Evolutionary conservation across 2,113 vertebrate genomes (phyloP).

Genomic region (Sorex araneus): DNA sequence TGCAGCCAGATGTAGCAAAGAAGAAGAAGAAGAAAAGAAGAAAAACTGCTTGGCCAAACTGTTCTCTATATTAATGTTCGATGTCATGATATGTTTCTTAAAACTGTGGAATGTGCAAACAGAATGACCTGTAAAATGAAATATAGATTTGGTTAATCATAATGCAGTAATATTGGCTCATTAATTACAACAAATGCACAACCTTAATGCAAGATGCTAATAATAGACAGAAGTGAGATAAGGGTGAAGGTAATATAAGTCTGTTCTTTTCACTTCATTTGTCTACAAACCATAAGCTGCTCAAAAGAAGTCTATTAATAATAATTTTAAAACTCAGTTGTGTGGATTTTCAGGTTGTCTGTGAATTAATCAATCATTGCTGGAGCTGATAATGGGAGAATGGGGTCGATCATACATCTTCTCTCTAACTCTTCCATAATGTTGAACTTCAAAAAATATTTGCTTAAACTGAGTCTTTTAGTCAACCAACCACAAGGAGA

Average conservation of each 20-base stretch:
- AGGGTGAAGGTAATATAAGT: not conserved
- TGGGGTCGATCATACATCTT: not conserved
- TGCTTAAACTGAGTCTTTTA: not conserved
- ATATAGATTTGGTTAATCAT: not conserved
- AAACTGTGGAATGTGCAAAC: not conserved
- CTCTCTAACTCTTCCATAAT: not conserved
- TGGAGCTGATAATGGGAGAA: not conserved
- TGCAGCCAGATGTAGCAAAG: too few species aligned
- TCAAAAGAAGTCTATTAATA: not conserved
- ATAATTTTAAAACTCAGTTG: not conserved
- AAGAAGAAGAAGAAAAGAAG: too few species aligned
- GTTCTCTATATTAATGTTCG: not conserved
- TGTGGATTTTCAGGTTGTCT: not conserved
- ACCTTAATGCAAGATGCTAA: not conserved
- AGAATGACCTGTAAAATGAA: not conserved
- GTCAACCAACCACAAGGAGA: not conserved
- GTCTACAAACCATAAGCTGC: slow-evolving; percentile 27
- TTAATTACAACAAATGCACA: not conserved
- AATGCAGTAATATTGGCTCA: not conserved
- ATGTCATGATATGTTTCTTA: not conserved
- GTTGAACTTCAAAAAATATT: not conserved
- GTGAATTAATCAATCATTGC: not conserved
- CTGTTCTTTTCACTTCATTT: slow-evolving; percentile 17
- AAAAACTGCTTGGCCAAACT: slow-evolving; percentile 17
- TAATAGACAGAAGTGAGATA: not conserved